Evolutionary conservation across 2,888 invertebrate genomes (phyloP).

Genomic region (Seira ritae): DNA sequence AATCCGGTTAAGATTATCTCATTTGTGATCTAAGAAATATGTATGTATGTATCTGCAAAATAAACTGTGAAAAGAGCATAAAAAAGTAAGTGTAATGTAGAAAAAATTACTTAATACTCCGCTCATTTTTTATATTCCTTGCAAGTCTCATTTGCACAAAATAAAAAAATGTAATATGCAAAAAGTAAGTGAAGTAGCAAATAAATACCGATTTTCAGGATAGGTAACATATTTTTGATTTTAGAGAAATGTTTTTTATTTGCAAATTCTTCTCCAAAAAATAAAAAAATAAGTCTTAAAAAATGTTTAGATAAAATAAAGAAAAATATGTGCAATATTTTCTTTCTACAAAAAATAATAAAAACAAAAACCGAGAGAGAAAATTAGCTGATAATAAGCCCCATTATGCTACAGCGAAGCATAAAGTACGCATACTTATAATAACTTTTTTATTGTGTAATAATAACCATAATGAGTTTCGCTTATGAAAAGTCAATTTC

Average conservation of each 20-base stretch:
- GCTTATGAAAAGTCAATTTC: neutral
- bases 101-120: slow-evolving; percentile 60
- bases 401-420: slow-evolving; percentile 13
- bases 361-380: slow-evolving; percentile 5
- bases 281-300: neutral
- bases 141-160: slow-evolving; percentile 46
- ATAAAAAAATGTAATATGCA: slow-evolving; percentile 39
- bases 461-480: slow-evolving; percentile 33
- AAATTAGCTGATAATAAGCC: slow-evolving; percentile 39
- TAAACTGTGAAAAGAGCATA: slow-evolving; percentile 55
- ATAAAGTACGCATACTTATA: slow-evolving; percentile 19
- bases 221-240: neutral
- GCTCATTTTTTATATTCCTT: slow-evolving; percentile 14
- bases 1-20: slow-evolving; percentile 64
- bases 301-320: slow-evolving; percentile 27
- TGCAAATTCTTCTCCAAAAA: slow-evolving; percentile 29
- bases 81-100: slow-evolving; percentile 54
- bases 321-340: slow-evolving; percentile 27
- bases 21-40: slow-evolving; percentile 52
- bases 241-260: slow-evolving; percentile 31
- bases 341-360: slow-evolving; percentile 24
- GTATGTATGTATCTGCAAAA: too few relatives aligned
- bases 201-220: neutral
- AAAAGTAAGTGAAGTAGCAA: slow-evolving; percentile 22
- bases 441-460: slow-evolving; percentile 13